phyloP scores from a whole-genome alignment of 2,888 invertebrate species.

The Sinopyrophorus schimmeli region DNA sequence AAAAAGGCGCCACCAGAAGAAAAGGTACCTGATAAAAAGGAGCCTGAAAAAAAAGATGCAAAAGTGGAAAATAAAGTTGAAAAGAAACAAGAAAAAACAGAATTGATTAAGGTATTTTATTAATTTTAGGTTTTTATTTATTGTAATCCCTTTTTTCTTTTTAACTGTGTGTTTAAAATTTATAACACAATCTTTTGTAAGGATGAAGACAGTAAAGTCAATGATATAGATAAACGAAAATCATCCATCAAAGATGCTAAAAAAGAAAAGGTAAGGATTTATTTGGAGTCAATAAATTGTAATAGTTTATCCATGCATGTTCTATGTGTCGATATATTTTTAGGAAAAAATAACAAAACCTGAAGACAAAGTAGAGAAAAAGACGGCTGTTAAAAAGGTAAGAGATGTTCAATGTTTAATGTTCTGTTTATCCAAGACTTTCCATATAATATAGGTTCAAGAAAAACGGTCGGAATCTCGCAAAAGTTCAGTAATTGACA shows the following conservation, averaged over 20 bases:
- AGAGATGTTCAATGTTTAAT: constrained; percentile 21
- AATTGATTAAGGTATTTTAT: constrained; percentile 20
- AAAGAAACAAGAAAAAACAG: constrained; percentile 47
- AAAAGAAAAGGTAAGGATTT: constrained; percentile 35
- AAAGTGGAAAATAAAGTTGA: constrained; percentile 46
- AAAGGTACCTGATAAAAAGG: constrained; percentile 44
- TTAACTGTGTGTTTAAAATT: constrained; percentile 3
- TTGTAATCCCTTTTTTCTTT: constrained; percentile 1
- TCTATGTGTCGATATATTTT: constrained; percentile 21
- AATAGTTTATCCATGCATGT: constrained; percentile 36
- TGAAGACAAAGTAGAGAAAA: constrained; percentile 57
- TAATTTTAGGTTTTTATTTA: neutral
- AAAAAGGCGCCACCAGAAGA: constrained; percentile 49
- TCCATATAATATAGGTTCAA: constrained; percentile 44
- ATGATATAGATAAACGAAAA: constrained; percentile 51
- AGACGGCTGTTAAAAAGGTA: constrained; percentile 50
- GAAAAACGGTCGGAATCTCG: constrained; percentile 52
- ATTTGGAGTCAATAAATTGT: constrained; percentile 11
- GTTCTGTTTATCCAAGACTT: constrained; percentile 11
- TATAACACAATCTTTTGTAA: constrained; percentile 28
- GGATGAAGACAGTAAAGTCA: constrained; percentile 48
- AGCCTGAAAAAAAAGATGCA: constrained; percentile 47
- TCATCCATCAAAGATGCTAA: constrained; percentile 30
- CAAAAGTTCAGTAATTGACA: constrained; percentile 50
- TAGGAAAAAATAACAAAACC: constrained; percentile 58